Evolutionary conservation across 1,140 invertebrate genomes (phyloP).

Genomic region (Tachypleus tridentatus): DNA sequence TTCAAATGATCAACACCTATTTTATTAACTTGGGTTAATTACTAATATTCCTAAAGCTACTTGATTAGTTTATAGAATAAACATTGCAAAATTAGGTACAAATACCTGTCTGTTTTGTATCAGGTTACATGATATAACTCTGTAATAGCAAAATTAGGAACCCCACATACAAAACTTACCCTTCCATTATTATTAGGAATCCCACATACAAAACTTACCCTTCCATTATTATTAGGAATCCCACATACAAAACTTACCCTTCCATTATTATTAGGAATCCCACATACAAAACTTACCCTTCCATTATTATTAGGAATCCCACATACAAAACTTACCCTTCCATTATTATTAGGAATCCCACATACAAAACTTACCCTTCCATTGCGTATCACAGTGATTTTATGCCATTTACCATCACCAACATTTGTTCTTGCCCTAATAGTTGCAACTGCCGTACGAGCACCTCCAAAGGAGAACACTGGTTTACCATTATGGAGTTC

Average conservation of each 20-base stretch:
- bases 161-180: conserved; percentile 2
- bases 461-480: conserved; percentile 77
- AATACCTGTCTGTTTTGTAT: no score
- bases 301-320: conserved; percentile 46
- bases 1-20: no score
- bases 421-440: conserved; percentile 50
- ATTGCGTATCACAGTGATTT: conserved; percentile 78
- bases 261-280: conserved; percentile 46
- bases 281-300: conserved; percentile 7
- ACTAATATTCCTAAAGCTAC: no score
- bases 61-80: no score
- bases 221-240: conserved; percentile 46
- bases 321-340: conserved; percentile 27
- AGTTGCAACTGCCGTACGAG: conserved; percentile 70
- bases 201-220: conserved; percentile 5
- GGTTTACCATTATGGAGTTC: conserved; percentile 70
- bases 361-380: conserved; percentile 32
- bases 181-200: conserved; percentile 46
- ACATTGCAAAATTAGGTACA: no score
- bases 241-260: conserved; percentile 7
- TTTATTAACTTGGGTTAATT: no score
- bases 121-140: no score
- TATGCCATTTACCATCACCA: conserved; percentile 78
- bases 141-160: no score
- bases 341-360: conserved; percentile 42